Evolutionary conservation across 2,797 vertebrate genomes (phyloP), one percentile per base, ranked within the genome.

Genomic region (Phrynocephalus guinanensis): DNA sequence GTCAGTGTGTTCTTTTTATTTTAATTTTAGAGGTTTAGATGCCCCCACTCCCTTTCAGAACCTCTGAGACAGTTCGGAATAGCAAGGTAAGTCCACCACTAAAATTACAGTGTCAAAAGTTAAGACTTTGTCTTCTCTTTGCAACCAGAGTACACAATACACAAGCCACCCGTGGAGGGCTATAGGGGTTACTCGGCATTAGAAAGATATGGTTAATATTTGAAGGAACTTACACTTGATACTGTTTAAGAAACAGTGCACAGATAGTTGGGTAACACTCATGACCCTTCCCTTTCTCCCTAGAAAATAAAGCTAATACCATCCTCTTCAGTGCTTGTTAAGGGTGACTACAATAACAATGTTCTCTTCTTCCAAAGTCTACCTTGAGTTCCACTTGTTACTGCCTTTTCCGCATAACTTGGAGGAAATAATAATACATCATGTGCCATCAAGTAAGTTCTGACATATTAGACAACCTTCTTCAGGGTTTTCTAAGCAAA

Each of bases 151-250:
- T 77, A 77, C 26, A 52, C 6, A 28, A 6, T 52, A 13, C 7
- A 28, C 2, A 24, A 9, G 20, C 2, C 38, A 67, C 24, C 22
- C 22, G 11, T 83, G 60, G 9, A 60, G 11, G 30, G 13, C 30
- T 16, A 20, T 26, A 60, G 56, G n/a, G 33, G 15, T 84, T 75
- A 56, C 30, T 75, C 13, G 63, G 72, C 63, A 4, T 9, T 26
- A 24, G 15, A 28, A 76, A 76, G 28, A 60, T 56, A 73, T 10
- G 48, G 48, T 78, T 1, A 76, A n/a, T 86, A 26, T 44, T 71
- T 83, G n/a, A 71, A 80, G 6, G n/a, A 86, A 72, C 33, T 73
- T 80, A n/a, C 30, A 33, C 56, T 75, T 44, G 63, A 82, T 38
- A 16, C 18, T 66, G n/a, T 67, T 48, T 85, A 44, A 50, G 30